Conservation (phyloP, 1,140 invertebrate genomes). For the Nomia melanderi region DNA sequence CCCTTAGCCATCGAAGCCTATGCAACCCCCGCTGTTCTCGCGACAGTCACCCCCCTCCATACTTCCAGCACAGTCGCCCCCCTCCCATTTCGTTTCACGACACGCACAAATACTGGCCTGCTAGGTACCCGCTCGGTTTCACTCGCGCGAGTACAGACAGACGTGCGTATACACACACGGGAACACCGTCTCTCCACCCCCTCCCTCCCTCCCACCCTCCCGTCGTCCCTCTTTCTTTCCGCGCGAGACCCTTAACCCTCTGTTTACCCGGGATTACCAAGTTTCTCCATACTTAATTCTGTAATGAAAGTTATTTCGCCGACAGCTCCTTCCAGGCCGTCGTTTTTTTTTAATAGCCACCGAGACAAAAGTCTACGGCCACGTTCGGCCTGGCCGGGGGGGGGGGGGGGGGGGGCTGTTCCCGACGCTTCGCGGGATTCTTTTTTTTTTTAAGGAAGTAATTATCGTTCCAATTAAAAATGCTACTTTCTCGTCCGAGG, state of each 20-base stretch:
- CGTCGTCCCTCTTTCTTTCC: background rate
- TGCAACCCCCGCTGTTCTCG: constrained; percentile 47
- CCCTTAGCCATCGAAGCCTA: constrained; percentile 56
- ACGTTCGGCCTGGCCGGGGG: too few species aligned
- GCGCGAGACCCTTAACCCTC: constrained; percentile 44
- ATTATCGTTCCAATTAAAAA: constrained; percentile 16
- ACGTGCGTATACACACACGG: too few species aligned
- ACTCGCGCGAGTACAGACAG: background rate
- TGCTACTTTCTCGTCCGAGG: background rate
- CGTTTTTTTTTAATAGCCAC: background rate
- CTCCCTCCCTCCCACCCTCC: background rate
- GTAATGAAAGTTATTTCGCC: constrained; percentile 49
- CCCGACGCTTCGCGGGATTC: background rate
- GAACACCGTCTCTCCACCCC: background rate
- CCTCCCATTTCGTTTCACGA: background rate
- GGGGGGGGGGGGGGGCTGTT: too few species aligned
- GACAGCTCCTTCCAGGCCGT: constrained; percentile 5
- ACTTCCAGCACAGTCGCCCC: background rate
- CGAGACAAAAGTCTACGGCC: too few species aligned
- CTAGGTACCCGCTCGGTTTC: background rate
- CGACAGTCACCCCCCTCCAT: constrained; percentile 29
- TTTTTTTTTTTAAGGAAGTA: background rate
- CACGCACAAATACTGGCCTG: constrained; percentile 39
- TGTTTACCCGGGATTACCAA: constrained; percentile 50
- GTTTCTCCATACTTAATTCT: constrained; percentile 47